Evolutionary conservation across 2,888 invertebrate species (phyloP).

Genomic region (Drosophila longiperda): DNA sequence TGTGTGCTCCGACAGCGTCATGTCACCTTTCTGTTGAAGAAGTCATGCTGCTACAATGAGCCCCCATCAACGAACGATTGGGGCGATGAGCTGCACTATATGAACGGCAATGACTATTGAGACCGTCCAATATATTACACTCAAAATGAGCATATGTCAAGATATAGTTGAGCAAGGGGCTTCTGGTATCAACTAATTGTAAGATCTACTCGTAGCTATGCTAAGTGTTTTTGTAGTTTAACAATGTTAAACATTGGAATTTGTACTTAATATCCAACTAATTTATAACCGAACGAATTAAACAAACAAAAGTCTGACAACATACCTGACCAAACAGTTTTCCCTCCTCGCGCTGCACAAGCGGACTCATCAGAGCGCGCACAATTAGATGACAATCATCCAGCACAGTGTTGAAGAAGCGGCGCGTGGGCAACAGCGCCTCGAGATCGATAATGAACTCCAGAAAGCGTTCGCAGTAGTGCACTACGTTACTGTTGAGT

Average conservation of each 20-base stretch:
- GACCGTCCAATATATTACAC: conserved; percentile 15
- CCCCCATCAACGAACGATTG: conserved; percentile 91
- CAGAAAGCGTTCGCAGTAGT: conserved; percentile 97
- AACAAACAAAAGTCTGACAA: conserved; percentile 71
- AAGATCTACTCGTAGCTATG: conserved; percentile 40
- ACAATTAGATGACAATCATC: conserved; percentile 98
- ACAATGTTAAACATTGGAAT: conserved; percentile 76
- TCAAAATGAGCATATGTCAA: conserved; percentile 18
- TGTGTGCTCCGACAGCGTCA: conserved; percentile 92
- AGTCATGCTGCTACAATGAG: conserved; percentile 92
- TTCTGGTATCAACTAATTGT: conserved; percentile 34
- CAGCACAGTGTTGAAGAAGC: conserved; percentile 98
- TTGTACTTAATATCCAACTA: conserved; percentile 65
- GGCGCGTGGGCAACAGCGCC: conserved; percentile 96
- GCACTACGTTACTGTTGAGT: conserved; percentile 86
- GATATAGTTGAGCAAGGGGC: conserved; percentile 16
- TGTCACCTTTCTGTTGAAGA: conserved; percentile 91
- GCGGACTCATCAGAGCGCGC: conserved; percentile 92
- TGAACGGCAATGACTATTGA: conserved; percentile 88
- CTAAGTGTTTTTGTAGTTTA: conserved; percentile 66
- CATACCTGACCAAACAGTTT: conserved; percentile 96
- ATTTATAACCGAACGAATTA: conserved; percentile 53
- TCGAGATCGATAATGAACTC: conserved; percentile 98
- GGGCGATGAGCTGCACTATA: conserved; percentile 95
- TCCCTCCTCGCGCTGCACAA: conserved; percentile 92